Evolutionary conservation across 2,797 vertebrate species (phyloP), one percentile per base, ranked within the genome.

Genomic region (Eremophila alpestris): DNA sequence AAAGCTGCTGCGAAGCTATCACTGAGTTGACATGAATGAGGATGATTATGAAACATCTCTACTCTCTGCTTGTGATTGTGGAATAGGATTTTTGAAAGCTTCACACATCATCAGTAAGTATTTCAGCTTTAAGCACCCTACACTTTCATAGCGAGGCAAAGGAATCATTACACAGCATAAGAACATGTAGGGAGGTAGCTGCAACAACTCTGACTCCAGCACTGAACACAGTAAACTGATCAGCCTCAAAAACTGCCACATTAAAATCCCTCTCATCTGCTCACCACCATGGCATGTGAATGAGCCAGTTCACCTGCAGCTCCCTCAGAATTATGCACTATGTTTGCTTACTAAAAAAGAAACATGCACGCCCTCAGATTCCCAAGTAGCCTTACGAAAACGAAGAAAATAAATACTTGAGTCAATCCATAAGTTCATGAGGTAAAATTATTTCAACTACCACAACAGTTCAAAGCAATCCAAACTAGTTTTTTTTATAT

Each of bases 11-110:
- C 14, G 45, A 83, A 83, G 26, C 45, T 52, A 69, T 17, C 63
- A 23, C 4, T 7, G 34, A 48, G 13, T 5, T 2, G 3, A 45
- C 3, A 1, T 0, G 5, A 55, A 67, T 10, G 27, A 48, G 55
- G 30, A 55, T 30, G 29, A 73, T 45, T 13, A 63, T 26, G 24
- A 87, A 79, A 68, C 16, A 7, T 45, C 56, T 16, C 34, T 0
- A 2, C 41, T 67, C 34, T 60, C 59, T 26, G 56, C 59, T 51
- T 85, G 19, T 60, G 40, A 76, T 3, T 52, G 38, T 24, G 29
- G 22, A 93, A 11, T 15, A 79, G 54, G 21, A 64, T 54, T 77
- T 90, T 41, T 64, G 29, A 77, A 89, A 86, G 48, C 29, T 83
- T 48, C 26, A 40, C 24, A 56, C 10, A 11, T 9, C 1, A 4